These are phyloP conservation scores for Amphiprion percula DNA, from an alignment of 2,113 vertebrate genomes.

Conservation along the genomic window DNA sequence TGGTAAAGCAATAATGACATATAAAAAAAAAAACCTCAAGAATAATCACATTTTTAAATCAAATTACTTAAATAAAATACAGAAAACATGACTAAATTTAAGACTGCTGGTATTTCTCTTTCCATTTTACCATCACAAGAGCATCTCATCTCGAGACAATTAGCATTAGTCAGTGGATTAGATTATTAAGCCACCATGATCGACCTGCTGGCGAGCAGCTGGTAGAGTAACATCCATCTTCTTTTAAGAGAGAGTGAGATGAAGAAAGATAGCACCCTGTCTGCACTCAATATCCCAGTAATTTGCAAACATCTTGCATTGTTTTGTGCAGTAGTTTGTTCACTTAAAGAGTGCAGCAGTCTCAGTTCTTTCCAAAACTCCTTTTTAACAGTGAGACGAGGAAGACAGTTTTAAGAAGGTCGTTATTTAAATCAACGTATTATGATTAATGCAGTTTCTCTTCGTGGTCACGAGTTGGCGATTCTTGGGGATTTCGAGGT, in stretches of 20 bases:
- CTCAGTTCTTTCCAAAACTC: neutral
- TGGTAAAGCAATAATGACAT: too few species aligned
- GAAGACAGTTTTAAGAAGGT: neutral
- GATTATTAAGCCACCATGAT: conserved; percentile 43
- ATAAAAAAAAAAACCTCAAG: too few species aligned
- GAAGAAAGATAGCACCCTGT: conserved; percentile 27
- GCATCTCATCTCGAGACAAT: conserved; percentile 32
- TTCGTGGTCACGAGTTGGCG: conserved; percentile 27
- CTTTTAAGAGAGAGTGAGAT: conserved; percentile 3
- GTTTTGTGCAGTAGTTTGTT: neutral
- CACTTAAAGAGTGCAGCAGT: neutral
- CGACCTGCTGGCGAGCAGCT: conserved; percentile 25
- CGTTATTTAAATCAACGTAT: conserved; percentile 25
- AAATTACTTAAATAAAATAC: too few species aligned
- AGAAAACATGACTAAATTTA: too few species aligned
- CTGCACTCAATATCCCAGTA: neutral
- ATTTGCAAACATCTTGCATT: conserved; percentile 18
- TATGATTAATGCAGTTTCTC: conserved; percentile 25
- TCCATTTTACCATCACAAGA: conserved; percentile 14
- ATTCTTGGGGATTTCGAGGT: conserved; percentile 19
- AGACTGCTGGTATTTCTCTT: neutral
- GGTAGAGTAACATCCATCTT: conserved; percentile 38
- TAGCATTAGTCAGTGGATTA: conserved; percentile 49
- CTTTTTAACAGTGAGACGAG: conserved; percentile 2
- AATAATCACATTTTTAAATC: too few species aligned